Evolutionary conservation across 2,113 vertebrate species (phyloP).

Genomic region (Psilopogon haemacephalus): DNA sequence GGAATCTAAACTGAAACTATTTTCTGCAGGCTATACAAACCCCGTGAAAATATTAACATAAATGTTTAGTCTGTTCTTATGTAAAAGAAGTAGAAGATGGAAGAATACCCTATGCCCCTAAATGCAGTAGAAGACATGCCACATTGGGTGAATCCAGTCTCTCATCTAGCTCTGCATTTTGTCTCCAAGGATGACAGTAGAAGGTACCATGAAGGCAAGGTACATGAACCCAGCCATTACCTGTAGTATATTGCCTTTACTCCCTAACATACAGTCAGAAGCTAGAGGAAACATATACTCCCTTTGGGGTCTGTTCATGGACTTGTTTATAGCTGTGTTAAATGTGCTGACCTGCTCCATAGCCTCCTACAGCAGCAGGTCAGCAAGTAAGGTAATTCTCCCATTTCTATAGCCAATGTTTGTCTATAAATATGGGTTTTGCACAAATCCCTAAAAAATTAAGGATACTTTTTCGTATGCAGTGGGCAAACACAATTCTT

Average conservation of each 20-base stretch:
- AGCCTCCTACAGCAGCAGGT: fast-evolving
- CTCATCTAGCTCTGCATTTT: not conserved
- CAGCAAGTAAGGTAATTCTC: not conserved
- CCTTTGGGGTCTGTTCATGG: not conserved
- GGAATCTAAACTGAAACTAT: not conserved
- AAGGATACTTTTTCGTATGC: not conserved
- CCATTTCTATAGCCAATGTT: fast-evolving
- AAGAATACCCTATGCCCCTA: not conserved
- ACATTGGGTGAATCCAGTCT: not conserved
- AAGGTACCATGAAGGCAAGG: not conserved
- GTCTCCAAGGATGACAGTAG: not conserved
- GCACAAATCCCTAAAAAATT: not conserved
- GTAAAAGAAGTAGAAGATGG: not conserved
- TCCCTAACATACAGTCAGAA: not conserved
- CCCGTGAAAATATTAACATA: not conserved
- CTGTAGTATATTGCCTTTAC: not conserved
- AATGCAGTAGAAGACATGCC: not conserved
- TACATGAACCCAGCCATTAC: fast-evolving
- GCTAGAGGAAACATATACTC: not conserved
- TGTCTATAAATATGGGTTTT: not conserved
- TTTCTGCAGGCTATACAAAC: not conserved
- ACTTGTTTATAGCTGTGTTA: fast-evolving
- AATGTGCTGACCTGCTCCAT: not conserved
- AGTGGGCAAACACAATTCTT: not conserved
- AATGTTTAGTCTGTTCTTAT: not conserved